Evolutionary conservation across 1,140 invertebrate species (phyloP).

Genomic region (Megalonaias nervosa): DNA sequence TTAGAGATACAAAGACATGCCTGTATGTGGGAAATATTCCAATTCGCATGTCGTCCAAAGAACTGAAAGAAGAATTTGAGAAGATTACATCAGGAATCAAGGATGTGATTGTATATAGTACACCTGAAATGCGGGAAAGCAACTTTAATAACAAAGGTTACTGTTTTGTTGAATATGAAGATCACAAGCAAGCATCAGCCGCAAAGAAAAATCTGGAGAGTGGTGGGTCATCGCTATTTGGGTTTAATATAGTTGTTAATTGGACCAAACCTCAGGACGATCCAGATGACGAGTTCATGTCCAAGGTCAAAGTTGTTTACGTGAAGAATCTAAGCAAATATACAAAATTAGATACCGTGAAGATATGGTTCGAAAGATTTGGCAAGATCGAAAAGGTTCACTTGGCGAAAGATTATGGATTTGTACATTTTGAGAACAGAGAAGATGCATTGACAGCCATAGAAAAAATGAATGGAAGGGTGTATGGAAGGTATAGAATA

Average conservation of each 20-base stretch:
- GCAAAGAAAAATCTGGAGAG: conserved; percentile 57
- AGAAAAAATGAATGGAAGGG: no score
- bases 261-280: conserved; percentile 89
- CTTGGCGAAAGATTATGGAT: conserved; percentile 72
- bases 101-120: conserved; percentile 82
- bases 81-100: conserved; percentile 74
- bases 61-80: no score
- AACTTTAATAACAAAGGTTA: conserved; percentile 83
- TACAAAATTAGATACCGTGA: conserved; percentile 71
- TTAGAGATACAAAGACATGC: background rate
- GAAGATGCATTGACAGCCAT: no score
- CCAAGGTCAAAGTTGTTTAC: conserved; percentile 75
- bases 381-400: conserved; percentile 70
- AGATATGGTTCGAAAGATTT: conserved; percentile 59
- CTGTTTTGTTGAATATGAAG: conserved; percentile 71
- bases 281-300: conserved; percentile 80
- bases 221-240: conserved; percentile 64
- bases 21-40: conserved; percentile 14
- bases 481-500: no score
- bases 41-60: no score
- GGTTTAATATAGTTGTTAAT: conserved; percentile 75
- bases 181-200: conserved; percentile 78
- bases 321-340: conserved; percentile 73
- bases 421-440: conserved; percentile 71
- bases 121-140: conserved; percentile 64